phyloP scores from a whole-genome alignment of 2,888 invertebrate species.

The Calliopum simillimum region DNA sequence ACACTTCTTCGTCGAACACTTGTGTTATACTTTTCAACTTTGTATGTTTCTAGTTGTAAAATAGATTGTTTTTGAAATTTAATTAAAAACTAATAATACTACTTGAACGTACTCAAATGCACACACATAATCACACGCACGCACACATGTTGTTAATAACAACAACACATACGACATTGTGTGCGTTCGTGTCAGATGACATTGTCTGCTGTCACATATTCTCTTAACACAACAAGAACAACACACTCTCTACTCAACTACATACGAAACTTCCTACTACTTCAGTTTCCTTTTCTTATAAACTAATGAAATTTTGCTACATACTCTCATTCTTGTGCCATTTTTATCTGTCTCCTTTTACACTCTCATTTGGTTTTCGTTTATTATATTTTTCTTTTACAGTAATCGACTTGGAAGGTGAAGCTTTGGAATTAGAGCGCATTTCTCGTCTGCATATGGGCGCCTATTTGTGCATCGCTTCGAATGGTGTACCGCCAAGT shows the following conservation, averaged over 20 bases:
- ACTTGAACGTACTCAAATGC: conserved; percentile 15
- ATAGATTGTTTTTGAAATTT: conserved; percentile 39
- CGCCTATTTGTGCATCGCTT: conserved; percentile 86
- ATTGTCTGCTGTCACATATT: conserved; percentile 10
- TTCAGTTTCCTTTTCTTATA: conserved; percentile 14
- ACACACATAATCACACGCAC: neutral
- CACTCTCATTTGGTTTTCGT: no score
- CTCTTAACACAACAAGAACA: neutral
- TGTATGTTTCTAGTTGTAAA: conserved; percentile 20
- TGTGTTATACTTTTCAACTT: conserved; percentile 23
- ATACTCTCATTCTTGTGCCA: conserved; percentile 8
- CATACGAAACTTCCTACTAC: neutral
- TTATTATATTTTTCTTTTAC: conserved; percentile 43
- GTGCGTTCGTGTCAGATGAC: conserved; percentile 11
- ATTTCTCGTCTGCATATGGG: conserved; percentile 93
- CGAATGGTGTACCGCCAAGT: conserved; percentile 89
- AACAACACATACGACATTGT: neutral
- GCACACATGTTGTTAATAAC: neutral
- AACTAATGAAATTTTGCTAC: conserved; percentile 25
- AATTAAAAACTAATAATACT: conserved; percentile 43
- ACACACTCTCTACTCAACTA: no score
- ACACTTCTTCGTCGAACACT: neutral
- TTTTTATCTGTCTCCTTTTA: neutral
- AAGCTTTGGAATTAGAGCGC: conserved; percentile 83
- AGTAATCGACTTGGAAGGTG: conserved; percentile 89